Evolutionary conservation across 2,888 invertebrate genomes (phyloP), one percentile per base, ranked within the genome.

Genomic region (Phania funesta): DNA sequence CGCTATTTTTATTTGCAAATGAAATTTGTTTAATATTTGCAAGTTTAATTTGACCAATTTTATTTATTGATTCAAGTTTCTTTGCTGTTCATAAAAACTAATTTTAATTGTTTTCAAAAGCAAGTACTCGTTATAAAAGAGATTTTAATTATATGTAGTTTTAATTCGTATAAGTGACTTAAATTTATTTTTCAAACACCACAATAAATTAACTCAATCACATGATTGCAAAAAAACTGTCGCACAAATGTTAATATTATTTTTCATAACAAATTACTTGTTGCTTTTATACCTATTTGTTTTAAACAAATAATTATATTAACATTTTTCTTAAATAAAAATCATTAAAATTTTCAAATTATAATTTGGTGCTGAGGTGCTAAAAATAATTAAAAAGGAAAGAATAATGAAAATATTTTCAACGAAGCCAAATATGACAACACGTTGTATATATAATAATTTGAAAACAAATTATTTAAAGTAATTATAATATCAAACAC

Each of bases 351-450:
- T 54, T 46, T 56, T 13, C 48, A 74, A 76, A 58, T 64, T 46
- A 11, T 38, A 64, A 70, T 64, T 38, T 62, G 70, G 62, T 74
- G 78, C 77, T 77, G 62, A 68, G 73, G 67, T 73, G 68, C 81
- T 77, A 74, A 81, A 81, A 81, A 81, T 81, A 81, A 81, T 73
- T 74, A 68, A 77, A 80, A 20, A 50, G 3, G 54, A 46, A 32
- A 48, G 62, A 18, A 4, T 18, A 26, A 70, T 29, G 8, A 24
- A 65, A 46, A 24, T 54, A 38, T 41, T 41, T 54, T 18, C 16
- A 20, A 35, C 13, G 16, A 52, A 62, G 26, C 8, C 2, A 48
- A 46, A 58, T 35, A 56, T 54, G 9, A 44, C 16, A 54, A 29
- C 46, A 54, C 11, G 13, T 20, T 52, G n/a, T 18, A 20, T 16